Conservation (phyloP, 1,140 invertebrate genomes). For the Octopus bimaculoides region DNA sequence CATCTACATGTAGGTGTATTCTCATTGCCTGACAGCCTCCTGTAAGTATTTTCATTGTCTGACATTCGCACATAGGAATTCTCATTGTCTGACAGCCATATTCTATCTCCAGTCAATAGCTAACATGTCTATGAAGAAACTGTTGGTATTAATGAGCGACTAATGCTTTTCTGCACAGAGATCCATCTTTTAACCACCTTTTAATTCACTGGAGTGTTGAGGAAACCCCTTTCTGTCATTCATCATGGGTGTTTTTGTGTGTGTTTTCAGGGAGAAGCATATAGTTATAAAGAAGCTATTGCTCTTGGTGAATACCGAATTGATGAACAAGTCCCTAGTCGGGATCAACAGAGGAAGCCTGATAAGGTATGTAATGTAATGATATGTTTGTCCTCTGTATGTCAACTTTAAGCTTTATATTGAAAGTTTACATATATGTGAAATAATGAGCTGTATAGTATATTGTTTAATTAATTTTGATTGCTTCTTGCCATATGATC, state of each 20-base stretch:
- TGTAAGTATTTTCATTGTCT: no score
- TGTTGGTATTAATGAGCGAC: no score
- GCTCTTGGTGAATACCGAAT: constrained; percentile 81
- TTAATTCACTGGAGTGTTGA: no score
- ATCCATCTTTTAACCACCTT: no score
- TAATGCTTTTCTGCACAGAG: no score
- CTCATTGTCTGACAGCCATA: no score
- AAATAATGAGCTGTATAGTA: neutral
- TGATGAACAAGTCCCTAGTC: constrained; percentile 66
- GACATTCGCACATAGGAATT: no score
- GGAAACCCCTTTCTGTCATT: neutral
- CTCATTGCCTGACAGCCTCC: no score
- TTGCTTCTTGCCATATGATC: neutral
- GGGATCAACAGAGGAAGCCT: constrained; percentile 32
- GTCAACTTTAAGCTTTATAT: no score
- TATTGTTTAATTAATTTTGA: neutral
- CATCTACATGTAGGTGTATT: no score
- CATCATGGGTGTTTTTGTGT: constrained; percentile 1
- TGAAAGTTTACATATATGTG: neutral
- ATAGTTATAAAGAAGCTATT: constrained; percentile 84
- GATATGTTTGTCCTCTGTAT: neutral
- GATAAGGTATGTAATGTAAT: constrained; percentile 36
- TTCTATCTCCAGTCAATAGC: no score
- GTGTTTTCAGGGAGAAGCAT: constrained; percentile 77
- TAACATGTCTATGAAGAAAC: no score